Base-by-base conservation (phyloP, 2,113 vertebrate species). In the Aix galericulata region DNA sequence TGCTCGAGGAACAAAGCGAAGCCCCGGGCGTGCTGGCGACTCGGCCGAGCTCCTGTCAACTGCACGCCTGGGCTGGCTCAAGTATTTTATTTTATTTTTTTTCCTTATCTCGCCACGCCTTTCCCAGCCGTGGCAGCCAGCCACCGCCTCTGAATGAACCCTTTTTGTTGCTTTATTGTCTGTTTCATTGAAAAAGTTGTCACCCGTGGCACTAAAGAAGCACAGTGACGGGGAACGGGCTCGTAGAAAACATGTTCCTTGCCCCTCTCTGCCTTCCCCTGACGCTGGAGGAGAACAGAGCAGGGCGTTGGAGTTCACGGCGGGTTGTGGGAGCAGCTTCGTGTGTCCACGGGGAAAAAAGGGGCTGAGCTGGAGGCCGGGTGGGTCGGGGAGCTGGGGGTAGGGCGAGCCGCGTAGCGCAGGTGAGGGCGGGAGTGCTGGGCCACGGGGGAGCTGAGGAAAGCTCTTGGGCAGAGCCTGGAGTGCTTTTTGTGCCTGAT, bases 371-470 rank as follows among this genome's bases (percentile, higher is more conserved):
- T 64, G 89, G 63, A 42, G 71, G 20, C 32, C 63, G 10, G 0
- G 44, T 32, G 53, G 66, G 3, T 31, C 42, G 82, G 76, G 81
- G 80, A 74, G 72, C 40, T 56, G 53, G 85, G 52, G 31, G 67
- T n/a, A 20, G 79, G 73, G 68, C 6, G 6, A 91, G 68, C 44
- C 6, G 0, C 11, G 11, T 25, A 55, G 76, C 14, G 2, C 3
- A 0, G 1, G 0, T 34, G 71, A 87, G 46, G 36, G 4, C 0
- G 0, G 18, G 42, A 52, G 17, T 72, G 64, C 71, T n/a, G 69
- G 44, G 23, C 44, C 17, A 14, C 1, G 6, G 52, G 67, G 85
- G 38, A 56, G 4, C 72, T 27, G 64, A 13, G 6, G 1, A 76
- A 86, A 91, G 63, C 29, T 15, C 26, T 13, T 27, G 13, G 53